Percentiles rank a stretch among this genome's conserved stretches.
Evolutionary conservation across 1,140 invertebrate genomes (phyloP).

Genomic region (Pectinophora gossypiella): DNA sequence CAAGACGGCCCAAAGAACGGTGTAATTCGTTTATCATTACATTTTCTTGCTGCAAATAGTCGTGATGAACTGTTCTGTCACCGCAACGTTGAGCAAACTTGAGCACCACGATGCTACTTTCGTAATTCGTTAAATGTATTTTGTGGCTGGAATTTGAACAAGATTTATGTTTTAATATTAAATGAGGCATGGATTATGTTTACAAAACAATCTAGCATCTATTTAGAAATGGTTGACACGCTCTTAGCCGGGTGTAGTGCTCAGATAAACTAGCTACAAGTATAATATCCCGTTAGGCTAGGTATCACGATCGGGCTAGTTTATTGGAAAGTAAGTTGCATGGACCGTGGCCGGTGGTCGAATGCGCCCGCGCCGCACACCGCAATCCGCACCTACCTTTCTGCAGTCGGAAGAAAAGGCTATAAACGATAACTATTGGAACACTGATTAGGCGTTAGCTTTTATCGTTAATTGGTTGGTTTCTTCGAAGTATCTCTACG

Average conservation of each 20-base stretch:
- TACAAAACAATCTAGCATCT: too few species aligned
- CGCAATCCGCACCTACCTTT: constrained; percentile 10
- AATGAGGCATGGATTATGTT: not conserved
- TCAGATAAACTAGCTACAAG: not conserved
- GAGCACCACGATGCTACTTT: constrained; percentile 20
- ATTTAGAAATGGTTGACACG: too few species aligned
- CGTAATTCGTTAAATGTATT: constrained; percentile 11
- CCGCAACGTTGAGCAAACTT: constrained; percentile 32
- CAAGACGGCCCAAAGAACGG: constrained; percentile 6
- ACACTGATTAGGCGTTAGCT: not conserved
- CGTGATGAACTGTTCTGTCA: constrained; percentile 37
- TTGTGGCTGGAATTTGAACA: not conserved
- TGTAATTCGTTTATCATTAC: constrained; percentile 28
- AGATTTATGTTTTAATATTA: not conserved
- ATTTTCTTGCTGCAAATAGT: constrained; percentile 28
- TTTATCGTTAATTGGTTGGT: not conserved
- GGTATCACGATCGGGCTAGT: constrained; percentile 66
- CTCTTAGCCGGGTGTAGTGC: not conserved
- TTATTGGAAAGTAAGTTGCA: constrained; percentile 69
- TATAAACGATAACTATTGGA: constrained; percentile 1
- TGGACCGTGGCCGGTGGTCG: constrained; percentile 47
- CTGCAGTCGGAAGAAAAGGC: constrained; percentile 46
- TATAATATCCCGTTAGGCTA: constrained; percentile 57
- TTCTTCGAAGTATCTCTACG: not conserved
- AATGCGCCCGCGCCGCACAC: constrained; percentile 25